A percentile compares a stretch with the other conserved stretches of the same genome.
These are phyloP conservation scores for Cantharis nigra DNA, from an alignment of 2,888 invertebrate species.

Conservation along the genomic window DNA sequence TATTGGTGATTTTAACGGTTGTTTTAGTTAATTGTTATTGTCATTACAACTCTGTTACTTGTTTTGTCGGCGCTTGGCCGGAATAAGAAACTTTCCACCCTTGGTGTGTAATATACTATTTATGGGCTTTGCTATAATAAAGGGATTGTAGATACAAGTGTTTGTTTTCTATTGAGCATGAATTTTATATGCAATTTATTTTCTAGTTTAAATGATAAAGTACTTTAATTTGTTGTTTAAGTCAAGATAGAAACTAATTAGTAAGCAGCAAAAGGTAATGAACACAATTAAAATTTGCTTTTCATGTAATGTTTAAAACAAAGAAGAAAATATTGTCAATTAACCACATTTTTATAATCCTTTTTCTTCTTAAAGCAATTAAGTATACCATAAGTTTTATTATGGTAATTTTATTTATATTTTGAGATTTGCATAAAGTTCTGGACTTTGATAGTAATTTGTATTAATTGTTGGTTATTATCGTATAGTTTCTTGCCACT, in stretches of 20 bases:
- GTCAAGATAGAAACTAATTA: not conserved
- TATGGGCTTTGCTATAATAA: no score
- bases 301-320: not conserved
- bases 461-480: not conserved
- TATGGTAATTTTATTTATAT: not conserved
- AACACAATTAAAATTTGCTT: not conserved
- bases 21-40: no score
- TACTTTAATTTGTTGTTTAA: not conserved
- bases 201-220: not conserved
- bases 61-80: no score
- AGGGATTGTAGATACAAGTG: not conserved
- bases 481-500: not conserved
- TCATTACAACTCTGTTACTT: no score
- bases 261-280: not conserved
- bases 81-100: no score
- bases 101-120: no score
- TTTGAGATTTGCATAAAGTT: not conserved
- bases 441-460: not conserved
- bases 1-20: no score
- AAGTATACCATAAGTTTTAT: not conserved
- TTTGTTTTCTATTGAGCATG: not conserved
- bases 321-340: not conserved
- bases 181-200: not conserved
- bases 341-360: not conserved
- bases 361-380: not conserved